Base-by-base conservation (phyloP, 30 jellyfish, hydroid and myxozoan species). In the Phacellophora camtschatica region DNA sequence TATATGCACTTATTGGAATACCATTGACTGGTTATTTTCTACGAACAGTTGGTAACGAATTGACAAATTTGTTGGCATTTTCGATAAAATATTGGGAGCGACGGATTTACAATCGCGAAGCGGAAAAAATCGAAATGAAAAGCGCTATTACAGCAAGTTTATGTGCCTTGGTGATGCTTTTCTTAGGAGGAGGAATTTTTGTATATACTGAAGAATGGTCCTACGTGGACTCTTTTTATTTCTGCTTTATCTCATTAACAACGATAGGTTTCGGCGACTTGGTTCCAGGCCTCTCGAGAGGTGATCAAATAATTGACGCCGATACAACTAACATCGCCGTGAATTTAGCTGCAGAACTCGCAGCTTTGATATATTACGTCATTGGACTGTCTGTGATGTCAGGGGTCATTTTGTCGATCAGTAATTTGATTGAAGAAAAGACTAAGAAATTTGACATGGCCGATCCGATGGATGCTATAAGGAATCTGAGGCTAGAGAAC, bases 31-130 rank as follows among this genome's bases (percentile, higher is more conserved):
- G 95, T 7, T 89, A 71, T 48, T 89, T 89, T 57, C 77, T 89
- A 61, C 95, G 97, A 20, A 89, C 97, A 0, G 97, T 89, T 28
- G 97, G 97, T 33, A 89, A 89, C 64, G 97, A 89, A 50, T 54
- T 89, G 53, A 89, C 95, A 34, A 82, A 57, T 58, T 55, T 82
- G 20, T 65, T 89, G 27, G 88, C 94, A 18, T 70, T 55, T 46
- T 42, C 77, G 2, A 86, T 89, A 19, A 89, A 89, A 48, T 50
- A 69, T 43, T 66, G 48, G 54, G 97, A 89, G 55, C 75, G 97
- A 39, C 67, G 93, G 29, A 22, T 74, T 13, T 68, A 74, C 35
- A 89, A 89, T 62, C 84, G 97, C 16, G 97, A 89, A 54, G 97
- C 97, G 0, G 97, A 89, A 39, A 82, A 68, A 48, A 66, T 89